Base-by-base conservation (phyloP, 2,888 invertebrate species). In the Alviniconcha strummeri region DNA sequence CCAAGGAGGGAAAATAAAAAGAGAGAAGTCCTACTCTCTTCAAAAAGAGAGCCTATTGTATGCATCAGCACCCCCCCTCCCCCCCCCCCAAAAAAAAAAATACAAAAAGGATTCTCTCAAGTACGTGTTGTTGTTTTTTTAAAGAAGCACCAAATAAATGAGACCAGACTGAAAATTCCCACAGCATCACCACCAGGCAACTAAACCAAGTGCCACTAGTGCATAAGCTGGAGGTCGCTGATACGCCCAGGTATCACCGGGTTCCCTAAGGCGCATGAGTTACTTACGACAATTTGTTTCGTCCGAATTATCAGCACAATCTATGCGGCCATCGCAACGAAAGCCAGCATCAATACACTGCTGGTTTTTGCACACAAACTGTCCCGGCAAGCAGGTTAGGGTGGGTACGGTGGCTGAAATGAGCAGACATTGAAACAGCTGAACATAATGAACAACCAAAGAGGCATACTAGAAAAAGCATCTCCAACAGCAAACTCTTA, bases 261-360 rank as follows among this genome's bases (percentile, higher is more conserved):
- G 56, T 69, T n/a, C 81, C 85, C 80, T 85, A 72, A 52, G 69
- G 76, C 54, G n/a, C 72, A 54, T n/a, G 17, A 64, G 15, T 84
- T 80, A 86, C 88, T 87, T 88, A 89, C 89, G 87, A 85, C 90
- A 90, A 83, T 86, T 85, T n/a, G 67, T 69, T 85, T 92, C 91
- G 86, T 92, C 91, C 7, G 89, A 88, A 8, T 87, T 84, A 87
- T 91, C 91, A 60, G 86, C 84, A 87, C 90, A 96, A 86, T 96
- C 95, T 11, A 88, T 84, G 3, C 87, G 86, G 95, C 97, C 96
- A 96, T 98, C 97, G 95, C 98, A 97, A 93, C 96, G 96, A 92
- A 96, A 96, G 89, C 95, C 94, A 93, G 95, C 95, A 88, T 96
- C 96, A 93, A 98, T 96, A 95, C 97, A 98, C 86, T 94, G 93